phyloP scores from a whole-genome alignment of 2,888 invertebrate species.

The Eupithecia subumbrata region DNA sequence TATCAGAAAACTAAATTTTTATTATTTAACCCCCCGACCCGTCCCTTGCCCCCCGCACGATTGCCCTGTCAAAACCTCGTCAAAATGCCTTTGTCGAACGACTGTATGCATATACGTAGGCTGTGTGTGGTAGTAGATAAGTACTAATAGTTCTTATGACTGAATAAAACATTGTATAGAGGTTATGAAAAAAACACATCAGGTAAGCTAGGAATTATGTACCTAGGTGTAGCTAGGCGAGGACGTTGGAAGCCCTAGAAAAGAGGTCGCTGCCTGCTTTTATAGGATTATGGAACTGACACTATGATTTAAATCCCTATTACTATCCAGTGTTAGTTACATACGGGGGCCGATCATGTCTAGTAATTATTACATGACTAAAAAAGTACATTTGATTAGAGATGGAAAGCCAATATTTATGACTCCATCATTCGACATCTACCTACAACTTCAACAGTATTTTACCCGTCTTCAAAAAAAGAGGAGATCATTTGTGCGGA shows the following conservation, averaged over 20 bases:
- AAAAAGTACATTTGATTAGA: neutral
- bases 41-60: too few species aligned
- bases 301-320: slow-evolving; percentile 72
- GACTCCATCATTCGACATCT: too few species aligned
- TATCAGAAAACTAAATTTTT: too few species aligned
- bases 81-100: too few species aligned
- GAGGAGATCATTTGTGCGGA: too few species aligned
- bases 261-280: slow-evolving; percentile 79
- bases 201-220: slow-evolving; percentile 46
- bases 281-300: slow-evolving; percentile 76
- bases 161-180: slow-evolving; percentile 6
- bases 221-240: slow-evolving; percentile 56
- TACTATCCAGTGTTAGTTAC: slow-evolving; percentile 22
- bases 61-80: too few species aligned
- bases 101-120: too few species aligned
- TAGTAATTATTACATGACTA: neutral
- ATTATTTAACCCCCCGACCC: too few species aligned
- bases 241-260: slow-evolving; percentile 72
- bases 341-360: slow-evolving; percentile 15
- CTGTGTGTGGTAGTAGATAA: neutral
- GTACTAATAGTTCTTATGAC: neutral
- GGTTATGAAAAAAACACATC: slow-evolving; percentile 7
- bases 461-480: too few species aligned
- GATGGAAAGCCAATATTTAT: too few species aligned
- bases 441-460: too few species aligned